Conservation (phyloP, 2,797 vertebrate genomes). For the Ctenopoma kingsleyae region DNA sequence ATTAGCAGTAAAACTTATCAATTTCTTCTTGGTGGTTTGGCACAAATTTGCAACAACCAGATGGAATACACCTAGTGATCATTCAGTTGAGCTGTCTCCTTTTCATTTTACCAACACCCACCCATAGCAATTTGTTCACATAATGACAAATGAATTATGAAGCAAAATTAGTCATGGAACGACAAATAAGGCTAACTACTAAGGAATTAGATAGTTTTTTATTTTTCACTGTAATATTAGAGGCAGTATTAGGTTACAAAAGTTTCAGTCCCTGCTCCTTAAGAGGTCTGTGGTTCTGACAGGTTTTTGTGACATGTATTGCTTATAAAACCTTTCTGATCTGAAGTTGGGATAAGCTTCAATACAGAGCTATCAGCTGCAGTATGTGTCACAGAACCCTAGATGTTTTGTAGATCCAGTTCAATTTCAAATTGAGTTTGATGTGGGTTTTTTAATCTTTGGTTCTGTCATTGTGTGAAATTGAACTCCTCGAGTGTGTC, state of each 20-base stretch:
- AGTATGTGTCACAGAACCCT: not conserved
- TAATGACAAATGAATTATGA: not conserved
- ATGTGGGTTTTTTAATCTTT: conserved; percentile 14
- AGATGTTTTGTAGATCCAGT: conserved; percentile 6
- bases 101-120: too few species aligned
- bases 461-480: conserved; percentile 35
- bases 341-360: too few species aligned
- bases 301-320: too few species aligned
- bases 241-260: too few species aligned
- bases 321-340: too few species aligned
- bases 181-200: not conserved
- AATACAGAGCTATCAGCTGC: too few species aligned
- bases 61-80: not conserved
- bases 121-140: not conserved
- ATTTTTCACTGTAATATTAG: not conserved
- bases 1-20: not conserved
- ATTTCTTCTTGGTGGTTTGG: not conserved
- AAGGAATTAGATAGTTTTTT: too few species aligned
- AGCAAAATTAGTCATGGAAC: too few species aligned
- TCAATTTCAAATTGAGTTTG: conserved; percentile 4
- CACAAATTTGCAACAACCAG: not conserved
- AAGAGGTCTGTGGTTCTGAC: not conserved
- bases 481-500: conserved; percentile 52
- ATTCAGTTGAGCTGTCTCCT: too few species aligned
- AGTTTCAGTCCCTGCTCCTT: not conserved